phyloP scores from a whole-genome alignment of 2,797 vertebrate genomes.

The Nasua narica region DNA sequence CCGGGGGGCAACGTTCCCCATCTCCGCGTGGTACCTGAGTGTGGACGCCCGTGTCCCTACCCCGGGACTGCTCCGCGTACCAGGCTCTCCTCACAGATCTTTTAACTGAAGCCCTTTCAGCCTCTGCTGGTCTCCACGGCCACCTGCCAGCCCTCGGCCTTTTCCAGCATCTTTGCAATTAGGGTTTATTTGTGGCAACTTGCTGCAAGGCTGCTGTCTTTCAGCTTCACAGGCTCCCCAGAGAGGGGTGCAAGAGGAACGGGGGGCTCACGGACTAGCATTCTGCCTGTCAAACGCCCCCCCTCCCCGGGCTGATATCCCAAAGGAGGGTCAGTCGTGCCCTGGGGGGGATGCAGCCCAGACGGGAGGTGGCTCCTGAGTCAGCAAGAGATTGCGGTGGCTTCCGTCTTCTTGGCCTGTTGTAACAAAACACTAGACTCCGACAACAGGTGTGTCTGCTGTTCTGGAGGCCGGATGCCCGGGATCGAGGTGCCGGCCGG shows the following conservation, averaged over 20 bases:
- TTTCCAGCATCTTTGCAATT: not conserved
- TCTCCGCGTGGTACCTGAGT: accelerated
- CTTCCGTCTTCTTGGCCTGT: not conserved
- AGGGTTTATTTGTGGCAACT: not conserved
- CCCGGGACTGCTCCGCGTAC: not conserved
- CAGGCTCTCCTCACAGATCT: not conserved
- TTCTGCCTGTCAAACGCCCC: not conserved
- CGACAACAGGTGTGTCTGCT: not conserved
- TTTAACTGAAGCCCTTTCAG: not conserved
- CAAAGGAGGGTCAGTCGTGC: not conserved
- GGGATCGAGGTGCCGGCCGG: not conserved
- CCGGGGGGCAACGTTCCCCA: accelerated
- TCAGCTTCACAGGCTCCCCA: not conserved
- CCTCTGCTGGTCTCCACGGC: not conserved
- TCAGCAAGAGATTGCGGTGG: not conserved
- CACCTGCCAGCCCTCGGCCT: not conserved
- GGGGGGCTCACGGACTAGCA: not conserved
- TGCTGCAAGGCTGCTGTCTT: not conserved
- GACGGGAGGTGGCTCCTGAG: not conserved
- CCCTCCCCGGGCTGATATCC: too few relatives aligned
- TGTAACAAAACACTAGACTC: not conserved
- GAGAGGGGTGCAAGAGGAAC: not conserved
- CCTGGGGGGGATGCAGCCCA: not conserved
- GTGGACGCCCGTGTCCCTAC: accelerated
- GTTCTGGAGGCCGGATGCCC: not conserved